phyloP scores from a whole-genome alignment of 2,797 vertebrate genomes.

The Sebastes hopkinsi region DNA sequence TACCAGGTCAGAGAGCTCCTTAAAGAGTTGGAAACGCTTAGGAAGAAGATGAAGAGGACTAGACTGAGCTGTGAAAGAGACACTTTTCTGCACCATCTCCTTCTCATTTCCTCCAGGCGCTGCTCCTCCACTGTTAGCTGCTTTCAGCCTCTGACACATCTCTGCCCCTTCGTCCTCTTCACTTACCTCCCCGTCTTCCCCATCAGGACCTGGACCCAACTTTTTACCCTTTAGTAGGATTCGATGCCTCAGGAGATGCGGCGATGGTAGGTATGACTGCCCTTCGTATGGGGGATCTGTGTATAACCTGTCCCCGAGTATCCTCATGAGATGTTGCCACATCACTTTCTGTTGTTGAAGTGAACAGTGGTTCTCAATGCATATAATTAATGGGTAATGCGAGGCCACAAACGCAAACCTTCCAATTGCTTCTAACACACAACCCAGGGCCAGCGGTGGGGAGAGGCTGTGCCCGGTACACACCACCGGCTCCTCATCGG shows the following conservation, averaged over 20 bases:
- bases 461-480: slow-evolving; percentile 90
- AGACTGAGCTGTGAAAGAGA: slow-evolving; percentile 19
- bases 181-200: slow-evolving; percentile 88
- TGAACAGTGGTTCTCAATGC: slow-evolving; percentile 94
- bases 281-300: slow-evolving; percentile 80
- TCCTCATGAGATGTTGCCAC: slow-evolving; percentile 87
- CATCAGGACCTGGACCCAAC: slow-evolving; percentile 76
- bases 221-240: slow-evolving; percentile 92
- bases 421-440: slow-evolving; percentile 90
- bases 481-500: slow-evolving; percentile 89
- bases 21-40: slow-evolving; percentile 82
- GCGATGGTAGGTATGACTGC: slow-evolving; percentile 89
- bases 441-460: slow-evolving; percentile 87
- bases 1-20: slow-evolving; percentile 90
- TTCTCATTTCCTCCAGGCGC: slow-evolving; percentile 53
- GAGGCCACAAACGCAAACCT: slow-evolving; percentile 91
- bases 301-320: slow-evolving; percentile 87
- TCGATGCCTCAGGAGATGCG: slow-evolving; percentile 85
- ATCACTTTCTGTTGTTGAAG: slow-evolving; percentile 89
- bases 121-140: slow-evolving; percentile 65
- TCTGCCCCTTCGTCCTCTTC: slow-evolving; percentile 94
- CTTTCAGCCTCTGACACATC: slow-evolving; percentile 84
- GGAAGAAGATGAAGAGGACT: slow-evolving; percentile 44
- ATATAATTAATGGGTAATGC: slow-evolving; percentile 91
- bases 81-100: slow-evolving; percentile 69